Percentiles rank a stretch among this genome's conserved stretches.
These are phyloP conservation scores for Drosophila meridiana DNA, from an alignment of 2,888 invertebrate genomes.

Conservation along the genomic window DNA sequence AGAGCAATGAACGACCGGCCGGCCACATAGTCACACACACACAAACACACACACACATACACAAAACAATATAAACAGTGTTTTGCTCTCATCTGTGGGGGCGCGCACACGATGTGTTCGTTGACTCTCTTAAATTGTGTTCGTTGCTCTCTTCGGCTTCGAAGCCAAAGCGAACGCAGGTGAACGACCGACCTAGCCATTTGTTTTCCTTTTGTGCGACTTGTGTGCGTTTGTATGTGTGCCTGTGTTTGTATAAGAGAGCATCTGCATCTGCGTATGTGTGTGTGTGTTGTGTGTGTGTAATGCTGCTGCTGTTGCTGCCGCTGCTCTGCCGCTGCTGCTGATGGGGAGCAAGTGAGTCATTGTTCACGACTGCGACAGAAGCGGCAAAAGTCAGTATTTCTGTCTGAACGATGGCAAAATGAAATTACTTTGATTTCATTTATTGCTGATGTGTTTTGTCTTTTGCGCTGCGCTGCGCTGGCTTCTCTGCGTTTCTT, in stretches of 20 bases:
- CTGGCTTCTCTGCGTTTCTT: conserved; percentile 23
- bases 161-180: conserved; percentile 71
- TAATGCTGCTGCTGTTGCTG: conserved; percentile 33
- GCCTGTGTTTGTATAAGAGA: conserved; percentile 29
- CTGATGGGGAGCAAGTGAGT: conserved; percentile 71
- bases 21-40: conserved; percentile 40
- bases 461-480: conserved; percentile 17
- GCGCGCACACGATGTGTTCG: conserved; percentile 45
- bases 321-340: conserved; percentile 24
- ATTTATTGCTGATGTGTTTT: conserved; percentile 47
- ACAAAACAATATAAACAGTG: conserved; percentile 13
- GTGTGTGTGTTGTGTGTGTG: conserved; percentile 26
- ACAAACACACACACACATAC: conserved; percentile 4
- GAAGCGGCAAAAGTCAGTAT: conserved; percentile 25
- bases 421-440: conserved; percentile 62
- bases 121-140: conserved; percentile 44
- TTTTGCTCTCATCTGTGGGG: conserved; percentile 52
- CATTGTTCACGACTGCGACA: conserved; percentile 56
- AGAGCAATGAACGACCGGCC: conserved; percentile 74
- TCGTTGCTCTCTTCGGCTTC: conserved; percentile 41
- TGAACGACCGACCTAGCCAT: conserved; percentile 86
- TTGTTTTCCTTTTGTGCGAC: conserved; percentile 78
- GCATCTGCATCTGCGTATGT: conserved; percentile 38
- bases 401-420: conserved; percentile 12
- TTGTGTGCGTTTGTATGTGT: conserved; percentile 36